Evolutionary conservation across 2,888 invertebrate species (phyloP).

Genomic region (Anorthoa munda): DNA sequence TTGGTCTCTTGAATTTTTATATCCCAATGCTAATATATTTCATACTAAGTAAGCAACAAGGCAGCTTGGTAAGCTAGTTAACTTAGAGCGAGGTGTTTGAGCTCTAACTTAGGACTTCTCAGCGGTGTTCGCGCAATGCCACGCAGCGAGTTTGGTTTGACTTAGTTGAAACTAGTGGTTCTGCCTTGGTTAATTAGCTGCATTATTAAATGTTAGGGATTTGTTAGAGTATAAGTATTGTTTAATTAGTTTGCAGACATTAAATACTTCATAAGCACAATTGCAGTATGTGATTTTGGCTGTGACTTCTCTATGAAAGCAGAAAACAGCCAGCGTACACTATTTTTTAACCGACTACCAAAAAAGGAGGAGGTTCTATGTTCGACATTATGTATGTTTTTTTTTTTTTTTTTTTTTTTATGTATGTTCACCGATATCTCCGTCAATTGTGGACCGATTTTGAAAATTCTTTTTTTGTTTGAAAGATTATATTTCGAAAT

Average conservation of each 20-base stretch:
- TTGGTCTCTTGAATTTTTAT: background rate
- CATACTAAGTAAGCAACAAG: constrained; percentile 11
- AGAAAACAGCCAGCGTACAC: too few species aligned
- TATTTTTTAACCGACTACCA: too few species aligned
- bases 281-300: background rate
- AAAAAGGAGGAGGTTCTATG: too few species aligned
- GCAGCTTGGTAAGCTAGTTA: constrained; percentile 15
- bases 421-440: too few species aligned
- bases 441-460: too few species aligned
- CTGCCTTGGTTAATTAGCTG: background rate
- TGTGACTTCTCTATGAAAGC: background rate
- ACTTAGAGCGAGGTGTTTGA: constrained; percentile 12
- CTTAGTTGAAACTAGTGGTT: constrained; percentile 8
- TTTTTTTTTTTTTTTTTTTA: too few species aligned
- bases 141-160: background rate
- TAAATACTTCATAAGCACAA: background rate
- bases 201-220: background rate
- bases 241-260: background rate
- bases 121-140: background rate
- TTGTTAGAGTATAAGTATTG: too few species aligned
- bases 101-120: constrained; percentile 14
- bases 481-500: too few species aligned
- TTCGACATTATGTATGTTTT: too few species aligned
- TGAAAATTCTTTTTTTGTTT: too few species aligned
- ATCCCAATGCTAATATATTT: constrained; percentile 2